Evolutionary conservation across 2,797 vertebrate species (phyloP), one percentile per base, ranked within the genome.

Genomic region (Chlorospingus flavigularis): DNA sequence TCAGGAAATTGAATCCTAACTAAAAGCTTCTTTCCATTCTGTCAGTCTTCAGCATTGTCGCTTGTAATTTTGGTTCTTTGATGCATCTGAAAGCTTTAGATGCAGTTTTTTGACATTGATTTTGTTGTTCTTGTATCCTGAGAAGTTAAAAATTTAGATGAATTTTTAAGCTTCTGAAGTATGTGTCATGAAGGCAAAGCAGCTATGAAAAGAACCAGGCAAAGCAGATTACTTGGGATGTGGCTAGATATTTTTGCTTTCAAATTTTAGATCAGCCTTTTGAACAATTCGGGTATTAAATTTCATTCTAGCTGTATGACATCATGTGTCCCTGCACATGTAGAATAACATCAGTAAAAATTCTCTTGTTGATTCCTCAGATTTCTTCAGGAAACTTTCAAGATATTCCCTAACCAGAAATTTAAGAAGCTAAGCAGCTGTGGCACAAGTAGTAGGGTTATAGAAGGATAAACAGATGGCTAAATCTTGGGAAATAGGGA

Each of bases 11-110:
- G 51, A 11, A 78, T 78, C 55, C 63, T 87, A 73, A 90, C 72
- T 92, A 72, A 90, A 96, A 94, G 77, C 83, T 86, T 75, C 43
- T 86, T 90, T 84, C 31, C 54, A 19, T 95, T 92, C 50, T 86
- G 62, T 78, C 86, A 86, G 9, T 90, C 79, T 74, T 84, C 12
- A 84, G 35, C 62, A 28, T 86, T 95, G 74, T 80, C 6, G 6
- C 50, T 28, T 86, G n/a, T 81, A 84, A 58, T 92, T 92, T 90
- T 55, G 43, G 15, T 82, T 82, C 74, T 93, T 90, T 76, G 76
- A 63, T 82, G 43, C 74, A 62, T 65, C 42, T 75, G 67, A 37
- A 86, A 78, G 20, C 80, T 92, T 75, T 84, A 72, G n/a, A 47
- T 84, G 50, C 58, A 75, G 39, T 10, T 88, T 95, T 95, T 90